These are phyloP conservation scores for Sturnus vulgaris DNA, from an alignment of 2,113 vertebrate species.

Conservation along the genomic window DNA sequence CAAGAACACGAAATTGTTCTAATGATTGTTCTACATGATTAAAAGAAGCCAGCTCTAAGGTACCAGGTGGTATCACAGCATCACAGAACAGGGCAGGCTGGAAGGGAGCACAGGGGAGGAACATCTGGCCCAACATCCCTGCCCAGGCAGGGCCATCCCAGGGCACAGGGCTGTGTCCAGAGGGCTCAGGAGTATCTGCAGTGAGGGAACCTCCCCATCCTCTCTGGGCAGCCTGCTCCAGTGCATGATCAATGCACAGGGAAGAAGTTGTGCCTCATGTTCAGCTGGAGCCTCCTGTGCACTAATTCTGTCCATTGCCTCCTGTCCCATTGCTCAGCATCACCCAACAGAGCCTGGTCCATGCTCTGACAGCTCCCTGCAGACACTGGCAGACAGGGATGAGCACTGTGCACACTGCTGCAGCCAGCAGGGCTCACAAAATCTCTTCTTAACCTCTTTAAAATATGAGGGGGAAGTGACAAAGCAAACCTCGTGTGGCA, in stretches of 20 bases:
- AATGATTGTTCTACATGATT: neutral
- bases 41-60: neutral
- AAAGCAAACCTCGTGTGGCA: neutral
- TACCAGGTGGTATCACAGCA: fast-evolving
- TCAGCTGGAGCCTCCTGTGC: neutral
- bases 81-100: neutral
- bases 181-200: neutral
- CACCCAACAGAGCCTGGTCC: neutral
- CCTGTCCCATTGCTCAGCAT: neutral
- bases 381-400: neutral
- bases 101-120: neutral
- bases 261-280: no score
- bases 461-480: neutral
- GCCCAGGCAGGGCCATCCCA: neutral
- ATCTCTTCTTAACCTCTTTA: neutral
- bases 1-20: neutral
- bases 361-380: neutral
- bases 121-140: neutral
- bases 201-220: neutral
- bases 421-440: neutral
- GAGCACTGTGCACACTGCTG: neutral
- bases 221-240: neutral
- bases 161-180: neutral
- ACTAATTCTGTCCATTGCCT: neutral
- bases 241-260: neutral